Evolutionary conservation across 2,113 vertebrate species (phyloP), one percentile per base, ranked within the genome.

Genomic region (Nycticorax nycticorax): DNA sequence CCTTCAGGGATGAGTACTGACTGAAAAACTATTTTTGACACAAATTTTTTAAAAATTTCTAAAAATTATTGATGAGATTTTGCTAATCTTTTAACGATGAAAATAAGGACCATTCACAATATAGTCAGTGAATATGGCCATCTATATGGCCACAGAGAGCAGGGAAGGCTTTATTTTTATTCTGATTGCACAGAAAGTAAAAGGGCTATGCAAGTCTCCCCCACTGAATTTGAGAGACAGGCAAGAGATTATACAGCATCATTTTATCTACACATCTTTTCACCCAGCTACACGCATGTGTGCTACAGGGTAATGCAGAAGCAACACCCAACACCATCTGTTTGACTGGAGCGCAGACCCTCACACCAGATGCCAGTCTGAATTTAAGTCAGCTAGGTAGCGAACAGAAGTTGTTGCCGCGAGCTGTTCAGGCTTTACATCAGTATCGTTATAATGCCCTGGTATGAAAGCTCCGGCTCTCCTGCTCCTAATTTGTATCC

Each of bases 361-460:
- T 76, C 33, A 3, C 67, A 55, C 22, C 92, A 94, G 88, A 33
- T 77, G 96, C 71, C 90, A 85, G n/a, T 5, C 57, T 67, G 85
- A 55, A 57, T 63, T 77, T 18, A 16, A 85, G 88, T 69, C 67
- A 93, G 39, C 12, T 22, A 72, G 50, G 57, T n/a, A 68, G 77
- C 0, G 4, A 75, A 45, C 9, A 66, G 45, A 75, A 81, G 48
- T 3, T 55, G 47, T 4, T 78, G 56, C 32, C 48, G 52, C 0
- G 9, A 92, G 78, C 62, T 83, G 43, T 41, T 62, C 3, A 4
- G 45, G 59, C 18, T 80, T 72, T 45, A 7, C 30, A 28, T 37
- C 47, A 15, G 18, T 43, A 47, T 35, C 0, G 0, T 8, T n/a
- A 19, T 3, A 63, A 26, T 3, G 52, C 39, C 30, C 22, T 27